These are phyloP conservation scores for Odontomachus brunneus DNA, from an alignment of 1,140 invertebrate genomes.

Conservation along the genomic window DNA sequence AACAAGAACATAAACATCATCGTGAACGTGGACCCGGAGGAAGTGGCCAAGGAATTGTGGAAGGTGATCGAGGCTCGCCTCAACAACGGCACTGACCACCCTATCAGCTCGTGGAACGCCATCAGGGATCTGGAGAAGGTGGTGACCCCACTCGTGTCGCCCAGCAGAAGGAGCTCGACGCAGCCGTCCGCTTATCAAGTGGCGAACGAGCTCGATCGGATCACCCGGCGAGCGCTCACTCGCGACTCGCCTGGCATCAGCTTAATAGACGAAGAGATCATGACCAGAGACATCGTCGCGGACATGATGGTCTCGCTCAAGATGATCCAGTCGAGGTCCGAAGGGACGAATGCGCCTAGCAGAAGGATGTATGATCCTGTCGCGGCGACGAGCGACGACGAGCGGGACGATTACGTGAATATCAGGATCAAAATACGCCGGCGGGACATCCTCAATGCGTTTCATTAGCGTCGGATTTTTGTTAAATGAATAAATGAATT, in stretches of 20 bases:
- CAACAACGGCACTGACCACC: slow-evolving; percentile 11
- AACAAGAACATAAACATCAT: slow-evolving; percentile 76
- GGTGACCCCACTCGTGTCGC: slow-evolving; percentile 44
- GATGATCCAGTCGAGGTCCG: not conserved
- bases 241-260: not conserved
- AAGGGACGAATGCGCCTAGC: not conserved
- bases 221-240: slow-evolving; percentile 59
- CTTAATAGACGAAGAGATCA: slow-evolving; percentile 65
- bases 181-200: slow-evolving; percentile 50
- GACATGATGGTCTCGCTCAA: slow-evolving; percentile 64
- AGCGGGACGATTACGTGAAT: slow-evolving; percentile 27
- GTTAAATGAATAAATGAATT: no score
- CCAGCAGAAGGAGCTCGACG: slow-evolving; percentile 37
- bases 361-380: not conserved
- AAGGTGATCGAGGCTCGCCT: slow-evolving; percentile 68
- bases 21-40: slow-evolving; percentile 69
- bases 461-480: slow-evolving; percentile 7
- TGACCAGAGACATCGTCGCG: slow-evolving; percentile 61
- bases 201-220: slow-evolving; percentile 63
- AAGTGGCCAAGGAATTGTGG: slow-evolving; percentile 72
- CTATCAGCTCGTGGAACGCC: not conserved
- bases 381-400: not conserved
- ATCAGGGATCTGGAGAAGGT: slow-evolving; percentile 55
- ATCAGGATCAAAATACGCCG: slow-evolving; percentile 44
- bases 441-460: not conserved